Base-by-base conservation (phyloP, 2,113 vertebrate species). In the Nothocercus julius region DNA sequence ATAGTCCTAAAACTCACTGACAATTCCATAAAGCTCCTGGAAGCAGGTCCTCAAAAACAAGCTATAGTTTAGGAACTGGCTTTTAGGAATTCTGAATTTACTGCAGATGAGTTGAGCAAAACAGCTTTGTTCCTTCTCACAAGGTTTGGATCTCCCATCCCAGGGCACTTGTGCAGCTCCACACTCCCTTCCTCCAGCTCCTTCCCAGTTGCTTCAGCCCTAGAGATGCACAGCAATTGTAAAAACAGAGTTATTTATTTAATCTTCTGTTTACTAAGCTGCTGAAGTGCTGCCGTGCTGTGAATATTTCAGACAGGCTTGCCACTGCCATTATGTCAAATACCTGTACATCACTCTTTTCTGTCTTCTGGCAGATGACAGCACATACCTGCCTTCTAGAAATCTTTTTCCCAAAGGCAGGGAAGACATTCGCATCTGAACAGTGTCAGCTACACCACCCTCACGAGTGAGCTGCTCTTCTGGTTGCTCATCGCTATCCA, bases 231-330 rank as follows among this genome's bases (percentile, higher is more conserved):
- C 47, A 68, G 47, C 24, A 84, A 53, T 19, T 68, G 18, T 83
- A 67, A 79, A 79, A 89, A 3, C 11, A 70, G 8, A 34, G 87
- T 90, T 91, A 34, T 69, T 89, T 73, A 84, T 92, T 81, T 92
- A 92, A 63, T 56, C 24, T 89, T 9, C 30, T 67, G 49, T 85
- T 64, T 54, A 62, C 30, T 73, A 82, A 90, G 25, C 58, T 93
- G 66, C 75, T 62, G 20, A 25, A 87, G 58, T 2, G 16, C 42
- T 83, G 59, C n/a, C 49, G 80, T 91, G 42, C 80, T 94, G 86
- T 82, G 69, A 91, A 75, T 86, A 74, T 88, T 95, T 92, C 66
- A 66, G 42, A 69, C 38, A 74, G 38, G 58, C 82, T 94, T 90
- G 47, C 20, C 0, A 0, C 77, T 96, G 69, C 38, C 59, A 69